Conservation (phyloP, 2,888 invertebrate species). For the Lasius platythorax region DNA sequence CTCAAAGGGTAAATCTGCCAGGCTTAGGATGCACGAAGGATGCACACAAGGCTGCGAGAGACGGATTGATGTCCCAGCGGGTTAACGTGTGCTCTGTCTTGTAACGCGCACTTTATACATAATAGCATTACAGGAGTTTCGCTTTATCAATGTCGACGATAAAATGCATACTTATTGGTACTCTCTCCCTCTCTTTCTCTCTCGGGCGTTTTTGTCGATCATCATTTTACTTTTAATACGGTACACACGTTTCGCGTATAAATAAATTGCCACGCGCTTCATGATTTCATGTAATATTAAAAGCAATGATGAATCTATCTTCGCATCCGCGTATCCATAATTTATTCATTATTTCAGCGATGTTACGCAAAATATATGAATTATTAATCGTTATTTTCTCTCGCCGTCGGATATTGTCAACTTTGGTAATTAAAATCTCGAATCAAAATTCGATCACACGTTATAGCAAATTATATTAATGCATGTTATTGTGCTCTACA, state of each 20-base stretch:
- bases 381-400: not conserved
- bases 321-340: not conserved
- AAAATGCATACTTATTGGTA: slow-evolving; percentile 42
- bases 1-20: slow-evolving; percentile 31
- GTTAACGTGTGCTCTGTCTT: slow-evolving; percentile 45
- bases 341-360: slow-evolving; percentile 20
- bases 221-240: slow-evolving; percentile 26
- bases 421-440: not conserved
- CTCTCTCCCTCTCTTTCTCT: not conserved
- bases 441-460: not conserved
- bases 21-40: slow-evolving; percentile 21
- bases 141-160: slow-evolving; percentile 50
- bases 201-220: not conserved
- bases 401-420: not conserved
- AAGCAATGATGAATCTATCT: slow-evolving; percentile 26
- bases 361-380: not conserved
- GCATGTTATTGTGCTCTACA: not conserved
- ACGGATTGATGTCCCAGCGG: slow-evolving; percentile 50
- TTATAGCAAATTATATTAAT: not conserved
- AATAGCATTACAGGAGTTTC: slow-evolving; percentile 49
- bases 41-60: slow-evolving; percentile 38
- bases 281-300: slow-evolving; percentile 29
- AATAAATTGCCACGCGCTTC: slow-evolving; percentile 17
- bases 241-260: not conserved
- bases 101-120: slow-evolving; percentile 42